Evolutionary conservation across 2,113 vertebrate species (phyloP).

Genomic region (Sceloporus tristichus): DNA sequence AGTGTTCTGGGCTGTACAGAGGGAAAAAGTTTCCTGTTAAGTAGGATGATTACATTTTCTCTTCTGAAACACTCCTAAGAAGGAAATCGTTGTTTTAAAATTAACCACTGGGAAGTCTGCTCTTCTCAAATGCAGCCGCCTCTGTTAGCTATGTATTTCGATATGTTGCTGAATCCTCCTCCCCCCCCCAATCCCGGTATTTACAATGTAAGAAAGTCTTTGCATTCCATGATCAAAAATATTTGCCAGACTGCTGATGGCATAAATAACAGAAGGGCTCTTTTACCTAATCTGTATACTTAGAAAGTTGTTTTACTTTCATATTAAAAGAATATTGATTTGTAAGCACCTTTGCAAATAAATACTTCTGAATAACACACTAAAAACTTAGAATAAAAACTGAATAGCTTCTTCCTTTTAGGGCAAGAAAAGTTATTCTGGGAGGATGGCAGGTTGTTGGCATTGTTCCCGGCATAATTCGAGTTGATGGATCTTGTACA

Average conservation of each 20-base stretch:
- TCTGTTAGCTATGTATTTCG: no score
- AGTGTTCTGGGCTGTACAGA: rapidly evolving
- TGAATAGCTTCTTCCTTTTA: background rate
- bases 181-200: background rate
- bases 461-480: no score
- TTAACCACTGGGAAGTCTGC: background rate
- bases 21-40: background rate
- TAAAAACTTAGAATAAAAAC: background rate
- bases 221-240: background rate
- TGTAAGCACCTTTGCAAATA: background rate
- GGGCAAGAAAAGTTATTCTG: background rate
- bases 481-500: background rate
- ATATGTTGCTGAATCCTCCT: background rate
- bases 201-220: background rate
- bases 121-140: background rate
- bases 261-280: no score
- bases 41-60: background rate
- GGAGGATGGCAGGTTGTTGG: background rate
- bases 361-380: background rate
- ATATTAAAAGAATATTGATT: background rate
- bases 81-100: background rate
- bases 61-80: background rate
- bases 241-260: background rate
- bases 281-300: background rate
- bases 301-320: background rate